A percentile compares a stretch with the other conserved stretches of the same genome.
phyloP scores from a whole-genome alignment of 1,140 invertebrate genomes.

The Megathymus violae region DNA sequence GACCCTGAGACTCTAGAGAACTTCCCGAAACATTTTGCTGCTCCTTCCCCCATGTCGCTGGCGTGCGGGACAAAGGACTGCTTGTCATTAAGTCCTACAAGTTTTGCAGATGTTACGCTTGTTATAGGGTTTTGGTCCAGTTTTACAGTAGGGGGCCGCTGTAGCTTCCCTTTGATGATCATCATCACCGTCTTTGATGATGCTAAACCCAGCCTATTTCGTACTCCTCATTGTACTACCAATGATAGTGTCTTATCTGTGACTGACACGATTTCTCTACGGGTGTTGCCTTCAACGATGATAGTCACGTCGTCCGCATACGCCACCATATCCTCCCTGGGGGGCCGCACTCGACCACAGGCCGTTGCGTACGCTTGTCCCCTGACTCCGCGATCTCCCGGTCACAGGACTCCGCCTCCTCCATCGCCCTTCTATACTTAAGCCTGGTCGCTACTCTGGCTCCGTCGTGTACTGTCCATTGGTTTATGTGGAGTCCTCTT shows the following conservation, averaged over 20 bases:
- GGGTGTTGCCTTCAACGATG: conserved; percentile 46
- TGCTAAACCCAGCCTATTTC: conserved; percentile 39
- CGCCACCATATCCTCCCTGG: conserved; percentile 40
- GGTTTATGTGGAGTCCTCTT: conserved; percentile 5
- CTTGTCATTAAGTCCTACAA: background rate
- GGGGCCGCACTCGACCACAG: too few relatives aligned
- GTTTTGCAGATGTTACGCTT: background rate
- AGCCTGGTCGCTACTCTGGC: conserved; percentile 42
- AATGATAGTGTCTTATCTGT: conserved; percentile 9
- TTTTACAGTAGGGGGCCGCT: conserved; percentile 35
- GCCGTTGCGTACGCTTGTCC: too few relatives aligned
- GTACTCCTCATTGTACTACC: conserved; percentile 44
- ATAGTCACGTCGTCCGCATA: conserved; percentile 71
- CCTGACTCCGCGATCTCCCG: too few relatives aligned
- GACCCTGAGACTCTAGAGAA: conserved; percentile 22
- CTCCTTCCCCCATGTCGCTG: background rate
- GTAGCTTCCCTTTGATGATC: conserved; percentile 41
- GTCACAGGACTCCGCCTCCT: conserved; percentile 21
- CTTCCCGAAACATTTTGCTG: too few relatives aligned
- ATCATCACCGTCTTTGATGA: conserved; percentile 37
- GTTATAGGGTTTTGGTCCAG: background rate
- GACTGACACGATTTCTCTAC: conserved; percentile 45
- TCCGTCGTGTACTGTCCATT: conserved; percentile 38
- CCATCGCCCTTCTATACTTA: too few relatives aligned
- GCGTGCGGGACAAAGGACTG: conserved; percentile 21